Base-by-base conservation (phyloP, 1,140 invertebrate species). In the Meloidogyne floridensis region DNA sequence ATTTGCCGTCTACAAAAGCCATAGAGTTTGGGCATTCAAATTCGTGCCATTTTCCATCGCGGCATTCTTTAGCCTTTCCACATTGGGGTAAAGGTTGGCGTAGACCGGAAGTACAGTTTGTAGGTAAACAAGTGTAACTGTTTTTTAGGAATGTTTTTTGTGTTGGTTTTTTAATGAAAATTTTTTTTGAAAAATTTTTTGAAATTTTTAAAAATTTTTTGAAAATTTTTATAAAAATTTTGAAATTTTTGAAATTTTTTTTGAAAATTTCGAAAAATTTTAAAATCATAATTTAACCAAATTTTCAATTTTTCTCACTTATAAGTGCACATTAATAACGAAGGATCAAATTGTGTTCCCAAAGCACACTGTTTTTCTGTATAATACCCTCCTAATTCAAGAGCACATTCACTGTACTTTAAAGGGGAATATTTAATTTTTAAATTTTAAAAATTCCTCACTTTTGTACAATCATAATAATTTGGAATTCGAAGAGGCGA, bases 1-100 rank as follows among this genome's bases (percentile, higher is more conserved):
- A 82, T 56, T 59, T 47, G 1, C 81, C 81, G 20, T 75, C 74
- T 13, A 80, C 54, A 81, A 82, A 82, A 53, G 81, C 81, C 81
- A 82, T 82, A 54, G 51, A 32, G 43, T 73, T 78, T 11, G 51
- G 53, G 47, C 81, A 82, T 4, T 15, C 15, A 53, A 82, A 71
- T 59, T 75, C 80, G n/a, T 80, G 71, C 81, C 81, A 82, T 20
- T 80, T 75, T n/a, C 81, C 81, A 6, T 79, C 59, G 4, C 59
- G 54, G 18, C 81, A 82, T n/a, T 75, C 80, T 7, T 75, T 72
- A 6, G 73, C 80, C 15, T 54, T 70, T 15, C 80, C 80, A 43
- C 81, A 80, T 43, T 82, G 54, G 8, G n/a, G 70, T 42, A 42
- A 51, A 3, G 59, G 7, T 47, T 79, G 65, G 69, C 65, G 77